Percentiles rank a stretch among this genome's conserved stretches.
phyloP scores from a whole-genome alignment of 2,888 invertebrate genomes.

The Xylocampa areola region DNA sequence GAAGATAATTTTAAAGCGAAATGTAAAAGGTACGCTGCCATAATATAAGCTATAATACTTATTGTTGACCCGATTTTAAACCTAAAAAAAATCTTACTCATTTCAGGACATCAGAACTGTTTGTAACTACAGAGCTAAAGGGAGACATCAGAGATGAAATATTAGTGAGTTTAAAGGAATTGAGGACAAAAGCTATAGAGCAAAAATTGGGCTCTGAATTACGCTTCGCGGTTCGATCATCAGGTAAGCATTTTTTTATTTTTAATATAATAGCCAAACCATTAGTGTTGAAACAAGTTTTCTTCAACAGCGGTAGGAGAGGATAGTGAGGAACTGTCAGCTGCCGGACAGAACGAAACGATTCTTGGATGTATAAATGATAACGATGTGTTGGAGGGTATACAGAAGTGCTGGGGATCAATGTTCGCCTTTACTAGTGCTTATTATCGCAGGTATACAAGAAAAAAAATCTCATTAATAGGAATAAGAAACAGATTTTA shows the following conservation, averaged over 20 bases:
- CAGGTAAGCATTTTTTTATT: no score
- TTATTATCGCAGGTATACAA: slow-evolving; percentile 92
- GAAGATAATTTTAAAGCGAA: slow-evolving; percentile 84
- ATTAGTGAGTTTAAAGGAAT: slow-evolving; percentile 69
- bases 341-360: slow-evolving; percentile 96
- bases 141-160: slow-evolving; percentile 78
- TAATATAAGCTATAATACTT: no score
- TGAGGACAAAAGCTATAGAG: slow-evolving; percentile 68
- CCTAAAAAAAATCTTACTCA: not conserved
- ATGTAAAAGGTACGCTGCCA: slow-evolving; percentile 85
- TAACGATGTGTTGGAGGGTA: slow-evolving; percentile 87
- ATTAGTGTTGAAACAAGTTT: not conserved
- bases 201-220: slow-evolving; percentile 71
- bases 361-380: slow-evolving; percentile 91
- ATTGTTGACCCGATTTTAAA: no score
- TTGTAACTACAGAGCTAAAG: slow-evolving; percentile 77
- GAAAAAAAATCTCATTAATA: no score
- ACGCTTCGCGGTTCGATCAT: slow-evolving; percentile 92
- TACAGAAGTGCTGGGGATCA: slow-evolving; percentile 95
- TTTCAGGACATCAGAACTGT: slow-evolving; percentile 81
- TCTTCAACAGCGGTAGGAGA: slow-evolving; percentile 92
- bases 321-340: slow-evolving; percentile 94
- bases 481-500: no score
- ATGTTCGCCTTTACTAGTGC: slow-evolving; percentile 94
- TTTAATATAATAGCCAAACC: not conserved